phyloP scores from a whole-genome alignment of 2,797 vertebrate species.

The Phylloscopus collybita region DNA sequence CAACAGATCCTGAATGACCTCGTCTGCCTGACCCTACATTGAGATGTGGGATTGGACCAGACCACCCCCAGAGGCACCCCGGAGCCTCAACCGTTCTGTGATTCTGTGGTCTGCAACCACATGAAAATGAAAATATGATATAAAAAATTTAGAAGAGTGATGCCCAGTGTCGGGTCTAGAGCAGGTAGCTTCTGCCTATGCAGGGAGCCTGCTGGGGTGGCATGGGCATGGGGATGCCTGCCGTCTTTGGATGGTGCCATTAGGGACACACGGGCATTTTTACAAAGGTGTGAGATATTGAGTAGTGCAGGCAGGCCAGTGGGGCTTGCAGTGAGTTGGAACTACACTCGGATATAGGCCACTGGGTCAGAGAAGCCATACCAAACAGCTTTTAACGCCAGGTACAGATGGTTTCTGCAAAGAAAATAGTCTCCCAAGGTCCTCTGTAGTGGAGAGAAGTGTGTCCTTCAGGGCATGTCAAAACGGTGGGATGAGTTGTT shows the following conservation, averaged over 20 bases:
- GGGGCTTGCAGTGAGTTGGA: background rate
- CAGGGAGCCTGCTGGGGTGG: too few species aligned
- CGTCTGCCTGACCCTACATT: background rate
- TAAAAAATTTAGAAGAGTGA: fast-evolving
- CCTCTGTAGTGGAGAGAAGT: background rate
- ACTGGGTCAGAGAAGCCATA: background rate
- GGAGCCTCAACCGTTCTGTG: background rate
- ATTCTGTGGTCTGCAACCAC: background rate
- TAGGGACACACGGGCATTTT: background rate
- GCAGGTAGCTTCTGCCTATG: background rate
- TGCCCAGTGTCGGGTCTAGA: background rate
- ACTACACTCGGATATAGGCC: background rate
- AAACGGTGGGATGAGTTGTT: background rate
- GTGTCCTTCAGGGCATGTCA: background rate
- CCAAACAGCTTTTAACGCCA: background rate
- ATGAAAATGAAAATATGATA: background rate
- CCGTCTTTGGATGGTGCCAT: fast-evolving
- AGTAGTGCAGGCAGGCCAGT: background rate
- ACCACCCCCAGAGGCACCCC: background rate
- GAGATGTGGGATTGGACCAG: background rate
- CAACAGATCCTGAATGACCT: background rate
- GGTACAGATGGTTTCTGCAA: background rate
- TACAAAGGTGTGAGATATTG: fast-evolving
- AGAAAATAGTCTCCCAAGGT: background rate
- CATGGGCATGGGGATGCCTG: background rate